These are phyloP conservation scores for Molanna angustata DNA, from an alignment of 2,888 invertebrate genomes.

Conservation along the genomic window DNA sequence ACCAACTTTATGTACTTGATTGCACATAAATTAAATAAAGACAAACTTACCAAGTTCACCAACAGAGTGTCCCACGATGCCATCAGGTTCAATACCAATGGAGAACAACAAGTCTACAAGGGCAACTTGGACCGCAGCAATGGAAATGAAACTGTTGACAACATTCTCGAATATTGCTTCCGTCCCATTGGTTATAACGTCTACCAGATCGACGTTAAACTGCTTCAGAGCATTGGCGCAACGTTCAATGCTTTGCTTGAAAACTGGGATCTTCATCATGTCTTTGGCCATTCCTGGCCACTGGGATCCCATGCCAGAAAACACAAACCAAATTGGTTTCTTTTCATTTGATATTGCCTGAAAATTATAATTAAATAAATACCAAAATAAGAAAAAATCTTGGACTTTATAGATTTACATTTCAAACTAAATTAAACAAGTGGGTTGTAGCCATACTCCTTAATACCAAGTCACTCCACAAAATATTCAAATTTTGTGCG, in stretches of 20 bases:
- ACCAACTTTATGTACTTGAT: too few species aligned
- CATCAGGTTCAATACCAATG: constrained; percentile 82
- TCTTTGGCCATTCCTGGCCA: constrained; percentile 95
- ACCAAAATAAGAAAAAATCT: too few species aligned
- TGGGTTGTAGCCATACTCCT: too few species aligned
- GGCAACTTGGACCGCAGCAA: constrained; percentile 95
- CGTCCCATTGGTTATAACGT: constrained; percentile 72
- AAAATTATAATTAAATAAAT: constrained; percentile 15
- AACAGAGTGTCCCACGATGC: constrained; percentile 94
- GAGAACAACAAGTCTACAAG: constrained; percentile 82
- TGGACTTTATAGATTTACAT: too few species aligned
- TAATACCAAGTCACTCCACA: too few species aligned
- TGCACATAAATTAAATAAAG: too few species aligned
- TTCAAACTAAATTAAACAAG: too few species aligned
- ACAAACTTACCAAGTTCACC: constrained; percentile 74
- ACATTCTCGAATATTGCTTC: constrained; percentile 81
- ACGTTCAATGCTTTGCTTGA: constrained; percentile 73
- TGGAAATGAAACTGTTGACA: constrained; percentile 86
- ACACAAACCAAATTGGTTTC: constrained; percentile 91
- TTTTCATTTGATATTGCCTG: constrained; percentile 47
- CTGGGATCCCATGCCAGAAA: constrained; percentile 98
- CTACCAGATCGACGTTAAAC: constrained; percentile 79
- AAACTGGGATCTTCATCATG: constrained; percentile 78
- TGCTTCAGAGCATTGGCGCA: constrained; percentile 75
- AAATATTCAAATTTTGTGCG: too few species aligned